phyloP scores from a whole-genome alignment of 2,888 invertebrate genomes.

The Gymnosoma rotundatum region DNA sequence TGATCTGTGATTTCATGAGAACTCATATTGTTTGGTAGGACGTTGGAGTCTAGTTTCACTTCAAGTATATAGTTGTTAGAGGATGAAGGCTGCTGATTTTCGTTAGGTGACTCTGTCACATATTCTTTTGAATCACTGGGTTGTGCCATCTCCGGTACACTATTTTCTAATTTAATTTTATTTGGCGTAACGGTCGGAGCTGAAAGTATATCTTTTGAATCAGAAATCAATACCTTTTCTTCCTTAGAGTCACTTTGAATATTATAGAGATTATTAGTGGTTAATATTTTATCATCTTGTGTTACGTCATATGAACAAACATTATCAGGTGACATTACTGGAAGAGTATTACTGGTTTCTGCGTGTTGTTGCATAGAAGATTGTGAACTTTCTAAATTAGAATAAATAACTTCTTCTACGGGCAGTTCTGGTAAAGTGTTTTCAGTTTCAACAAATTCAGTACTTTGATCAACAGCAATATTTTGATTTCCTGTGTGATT shows the following conservation, averaged over 20 bases:
- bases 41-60: not conserved
- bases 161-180: conserved; percentile 45
- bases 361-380: conserved; percentile 12
- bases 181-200: conserved; percentile 9
- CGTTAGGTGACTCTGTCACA: no score
- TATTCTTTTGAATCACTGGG: not conserved
- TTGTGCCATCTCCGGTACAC: conserved; percentile 34
- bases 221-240: not conserved
- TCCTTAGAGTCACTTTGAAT: not conserved
- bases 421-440: conserved; percentile 38
- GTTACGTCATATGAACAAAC: not conserved
- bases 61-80: not conserved
- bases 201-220: conserved; percentile 16
- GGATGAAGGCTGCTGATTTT: not conserved
- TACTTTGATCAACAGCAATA: conserved; percentile 23
- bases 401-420: conserved; percentile 50
- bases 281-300: not conserved
- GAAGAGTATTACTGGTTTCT: conserved; percentile 34
- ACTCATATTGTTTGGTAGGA: not conserved
- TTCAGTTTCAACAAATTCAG: conserved; percentile 59
- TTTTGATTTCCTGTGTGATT: conserved; percentile 30
- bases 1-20: not conserved
- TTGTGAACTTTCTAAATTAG: not conserved
- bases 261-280: not conserved
- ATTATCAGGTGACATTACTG: conserved; percentile 41